Evolutionary conservation across 2,888 invertebrate genomes (phyloP), one percentile per base, ranked within the genome.

Genomic region (Aphelenchoides bicaudatus): DNA sequence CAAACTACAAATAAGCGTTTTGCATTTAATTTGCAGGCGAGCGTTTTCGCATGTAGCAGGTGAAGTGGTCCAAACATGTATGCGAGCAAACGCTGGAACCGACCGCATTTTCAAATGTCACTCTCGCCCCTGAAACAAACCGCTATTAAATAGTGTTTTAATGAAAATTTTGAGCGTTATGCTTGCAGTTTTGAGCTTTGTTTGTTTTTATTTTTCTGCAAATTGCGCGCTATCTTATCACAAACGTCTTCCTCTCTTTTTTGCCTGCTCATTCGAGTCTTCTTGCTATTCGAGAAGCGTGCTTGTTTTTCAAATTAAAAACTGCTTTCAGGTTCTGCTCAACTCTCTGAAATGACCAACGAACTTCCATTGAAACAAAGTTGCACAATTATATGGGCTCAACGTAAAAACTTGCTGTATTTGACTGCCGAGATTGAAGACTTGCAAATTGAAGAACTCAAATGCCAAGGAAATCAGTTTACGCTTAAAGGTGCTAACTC

Each of bases 341-440:
- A n/a, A n/a, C n/a, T n/a, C n/a, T n/a, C n/a, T n/a, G n/a, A n/a
- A n/a, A n/a, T n/a, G n/a, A n/a, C n/a, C n/a, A n/a, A n/a, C n/a
- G n/a, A n/a, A n/a, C n/a, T n/a, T n/a, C n/a, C n/a, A n/a, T n/a
- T n/a, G n/a, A n/a, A n/a, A n/a, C n/a, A n/a, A n/a, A n/a, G n/a
- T n/a, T n/a, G n/a, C n/a, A n/a, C n/a, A n/a, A 38, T 51, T 19
- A 21, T 51, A 19, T 51, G 52, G 52, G 38, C 52, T 2, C 52
- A 51, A 19, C 52, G 52, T 16, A 21, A 27, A 2, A 37, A 51
- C 13, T 23, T 23, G 2, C 19, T 51, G 2, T 16, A 16, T 28
- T 37, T 51, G 8, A 51, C 38, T 6, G 8, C 39, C 10, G 52
- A 51, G 25, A 39, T 51, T 28, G 16, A 16, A n/a, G 52, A 51